Base-by-base conservation (phyloP, 2,113 vertebrate genomes). In the Lipophrys pholis region DNA sequence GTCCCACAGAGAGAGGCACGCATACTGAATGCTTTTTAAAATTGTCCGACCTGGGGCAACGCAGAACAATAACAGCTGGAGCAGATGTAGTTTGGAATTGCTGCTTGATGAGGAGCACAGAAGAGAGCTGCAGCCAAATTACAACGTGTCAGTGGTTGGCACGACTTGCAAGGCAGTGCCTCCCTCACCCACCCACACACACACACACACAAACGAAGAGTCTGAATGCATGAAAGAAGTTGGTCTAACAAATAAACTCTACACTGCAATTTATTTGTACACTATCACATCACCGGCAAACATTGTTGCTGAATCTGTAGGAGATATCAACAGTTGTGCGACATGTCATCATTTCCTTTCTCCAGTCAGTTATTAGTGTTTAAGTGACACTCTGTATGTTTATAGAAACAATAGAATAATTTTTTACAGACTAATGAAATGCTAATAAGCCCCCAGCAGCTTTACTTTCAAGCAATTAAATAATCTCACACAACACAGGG, bases 31-130 rank as follows among this genome's bases (percentile, higher is more conserved):
- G 49, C 11, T n/a, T 35, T 36, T 54, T 10, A 0, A 17, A 53
- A 39, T 30, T n/a, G 4, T 55, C 50, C 50, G 10, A 1, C 21
- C 14, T 3, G 15, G 21, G 12, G 12, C 21, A 65, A 41, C 16
- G 51, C 16, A 35, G 57, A 63, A 62, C 49, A 71, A 83, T 45
- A 52, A 76, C 64, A 80, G 73, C 61, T 79, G 69, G 63, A 73
- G 62, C 69, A 75, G 73, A 71, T 72, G 46, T 53, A 16, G 66
- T 41, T 58, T 45, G 63, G 74, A 87, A 78, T 51, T 46, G 49
- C 55, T 69, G 72, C 71, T 48, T 70, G 62, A 57, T 58, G 16
- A 67, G 60, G 55, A 66, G 69, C 62, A 62, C 40, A 72, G 50
- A 48, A 17, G 21, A 68, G 16, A 21, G 7, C 64, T 56, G 70